Conservation (phyloP, 2,797 vertebrate species). For the Apogon talboti region DNA sequence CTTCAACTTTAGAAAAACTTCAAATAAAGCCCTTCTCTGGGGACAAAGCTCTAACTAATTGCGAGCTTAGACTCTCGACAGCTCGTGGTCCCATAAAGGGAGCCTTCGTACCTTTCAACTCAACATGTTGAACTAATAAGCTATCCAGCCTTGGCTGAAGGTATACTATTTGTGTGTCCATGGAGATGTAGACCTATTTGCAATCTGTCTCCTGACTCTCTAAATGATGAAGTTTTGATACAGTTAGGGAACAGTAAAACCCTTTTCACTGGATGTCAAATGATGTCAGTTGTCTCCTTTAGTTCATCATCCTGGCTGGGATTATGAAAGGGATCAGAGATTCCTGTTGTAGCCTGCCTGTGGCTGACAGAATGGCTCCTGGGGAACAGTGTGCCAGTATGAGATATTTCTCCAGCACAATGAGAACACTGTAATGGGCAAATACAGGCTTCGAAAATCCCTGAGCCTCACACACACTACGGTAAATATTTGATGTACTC, state of each 20-base stretch:
- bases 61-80: slow-evolving; percentile 21
- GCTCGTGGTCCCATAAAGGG: slow-evolving; percentile 21
- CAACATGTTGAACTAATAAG: slow-evolving; percentile 47
- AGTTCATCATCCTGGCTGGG: slow-evolving; percentile 62
- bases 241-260: slow-evolving; percentile 44
- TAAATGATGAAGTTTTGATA: slow-evolving; percentile 30
- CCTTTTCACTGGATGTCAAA: slow-evolving; percentile 52
- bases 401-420: slow-evolving; percentile 69
- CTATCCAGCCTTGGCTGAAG: neutral
- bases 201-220: slow-evolving; percentile 5
- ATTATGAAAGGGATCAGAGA: slow-evolving; percentile 65
- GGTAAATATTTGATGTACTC: slow-evolving; percentile 52
- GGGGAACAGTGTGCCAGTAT: slow-evolving; percentile 61
- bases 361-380: slow-evolving; percentile 70
- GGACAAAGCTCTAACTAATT: slow-evolving; percentile 50
- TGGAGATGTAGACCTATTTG: slow-evolving; percentile 1
- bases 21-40: slow-evolving; percentile 35
- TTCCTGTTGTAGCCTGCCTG: slow-evolving; percentile 65
- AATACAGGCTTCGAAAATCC: slow-evolving; percentile 33
- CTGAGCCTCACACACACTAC: slow-evolving; percentile 23
- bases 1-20: slow-evolving; percentile 34
- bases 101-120: slow-evolving; percentile 27
- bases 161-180: slow-evolving; percentile 29
- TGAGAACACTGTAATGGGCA: slow-evolving; percentile 59
- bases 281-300: slow-evolving; percentile 60